Base-by-base conservation (phyloP, 2,888 invertebrate species). In the Ophion costatus region DNA sequence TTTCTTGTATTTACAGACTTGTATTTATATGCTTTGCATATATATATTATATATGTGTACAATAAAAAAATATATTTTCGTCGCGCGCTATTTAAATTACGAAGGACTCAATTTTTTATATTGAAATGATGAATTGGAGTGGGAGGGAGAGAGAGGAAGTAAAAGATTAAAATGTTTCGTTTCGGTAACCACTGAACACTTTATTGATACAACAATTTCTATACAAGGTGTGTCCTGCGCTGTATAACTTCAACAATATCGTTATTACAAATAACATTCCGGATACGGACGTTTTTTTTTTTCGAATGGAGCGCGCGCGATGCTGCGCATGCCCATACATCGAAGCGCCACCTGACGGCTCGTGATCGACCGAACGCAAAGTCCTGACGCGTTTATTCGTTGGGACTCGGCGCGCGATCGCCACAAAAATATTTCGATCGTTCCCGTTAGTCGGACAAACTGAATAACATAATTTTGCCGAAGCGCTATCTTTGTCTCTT, bases 151-250 rank as follows among this genome's bases (percentile, higher is more conserved):
- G 20, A 20, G 17, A 20, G 6, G 38, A 20, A n/a, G 14, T 17
- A 22, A 38, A 73, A 11, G 22, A 73, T 59, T 22, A 20, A n/a
- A 10, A 33, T 0, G 14, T 56, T 56, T 22, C 20, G 86, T 89
- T 90, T 91, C 85, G 69, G 88, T 92, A 92, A 92, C 90, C 90
- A 90, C 90, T 91, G 85, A 92, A 92, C 90, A 90, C 89, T 92
- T 92, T 92, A 92, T 92, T 92, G 88, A 89, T 90, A 91, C 90
- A 91, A 91, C 91, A 91, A 88, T 91, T 83, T 91, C 91, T 91
- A 90, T 91, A 92, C 92, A 91, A 89, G 88, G 85, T 90, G 89
- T 89, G 86, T 89, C 42, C 83, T 83, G 87, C 87, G 87, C 86
- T 90, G 88, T 86, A 89, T 88, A 89, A 87, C 77, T 85, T 90